A percentile compares a stretch with the other conserved stretches of the same genome.
Conservation (phyloP, 2,113 vertebrate species). For the Alces alces region DNA sequence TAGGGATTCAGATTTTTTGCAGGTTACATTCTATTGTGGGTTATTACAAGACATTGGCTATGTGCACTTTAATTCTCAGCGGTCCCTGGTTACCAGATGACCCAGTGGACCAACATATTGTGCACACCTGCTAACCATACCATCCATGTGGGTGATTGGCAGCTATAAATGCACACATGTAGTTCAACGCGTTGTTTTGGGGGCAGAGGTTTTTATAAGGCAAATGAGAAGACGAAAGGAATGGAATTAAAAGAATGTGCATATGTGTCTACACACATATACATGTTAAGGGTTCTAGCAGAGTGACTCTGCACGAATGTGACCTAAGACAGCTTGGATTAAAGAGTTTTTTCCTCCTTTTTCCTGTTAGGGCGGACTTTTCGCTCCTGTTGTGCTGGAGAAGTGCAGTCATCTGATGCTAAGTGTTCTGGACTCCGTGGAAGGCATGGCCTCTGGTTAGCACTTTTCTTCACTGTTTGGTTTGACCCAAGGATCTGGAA, state of each 20-base stretch:
- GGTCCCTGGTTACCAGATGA: neutral
- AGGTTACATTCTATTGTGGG: neutral
- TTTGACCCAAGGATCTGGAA: neutral
- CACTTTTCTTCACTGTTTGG: neutral
- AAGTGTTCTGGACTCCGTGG: neutral
- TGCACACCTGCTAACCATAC: neutral
- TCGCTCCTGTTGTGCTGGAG: neutral
- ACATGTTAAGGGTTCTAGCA: neutral
- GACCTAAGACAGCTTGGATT: neutral
- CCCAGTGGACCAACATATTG: neutral
- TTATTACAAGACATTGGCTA: too few relatives aligned
- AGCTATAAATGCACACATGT: neutral
- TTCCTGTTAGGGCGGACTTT: neutral
- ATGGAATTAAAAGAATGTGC: neutral
- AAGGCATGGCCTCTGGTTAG: neutral
- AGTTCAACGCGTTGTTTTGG: neutral
- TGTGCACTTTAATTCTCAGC: neutral
- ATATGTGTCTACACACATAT: neutral
- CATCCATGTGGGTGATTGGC: neutral
- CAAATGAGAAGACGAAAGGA: slow-evolving; percentile 13
- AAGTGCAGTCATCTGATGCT: neutral
- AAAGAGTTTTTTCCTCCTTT: neutral
- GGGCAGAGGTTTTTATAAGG: neutral
- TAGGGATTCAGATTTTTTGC: neutral
- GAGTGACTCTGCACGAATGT: neutral